Conservation (phyloP, 2,113 vertebrate genomes). For the Lagopus leucura region DNA sequence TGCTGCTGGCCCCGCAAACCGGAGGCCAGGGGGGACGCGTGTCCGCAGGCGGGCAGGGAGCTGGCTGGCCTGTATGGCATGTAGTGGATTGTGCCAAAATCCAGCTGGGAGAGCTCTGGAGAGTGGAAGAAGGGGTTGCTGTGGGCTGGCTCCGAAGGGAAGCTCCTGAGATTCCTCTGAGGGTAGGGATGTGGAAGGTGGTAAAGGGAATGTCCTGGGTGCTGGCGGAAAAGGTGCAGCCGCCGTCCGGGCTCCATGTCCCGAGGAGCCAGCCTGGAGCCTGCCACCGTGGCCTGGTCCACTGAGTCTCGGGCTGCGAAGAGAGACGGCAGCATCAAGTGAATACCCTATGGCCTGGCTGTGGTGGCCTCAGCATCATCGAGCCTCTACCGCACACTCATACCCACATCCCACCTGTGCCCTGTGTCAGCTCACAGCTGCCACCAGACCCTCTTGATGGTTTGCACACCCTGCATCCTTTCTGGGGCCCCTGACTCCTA, state of each 20-base stretch:
- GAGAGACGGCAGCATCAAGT: slow-evolving; percentile 4
- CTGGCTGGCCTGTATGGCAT: slow-evolving; percentile 77
- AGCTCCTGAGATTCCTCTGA: slow-evolving; percentile 79
- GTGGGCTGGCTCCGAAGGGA: slow-evolving; percentile 76
- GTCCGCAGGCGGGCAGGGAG: slow-evolving; percentile 68
- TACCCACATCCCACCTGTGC: fast-evolving
- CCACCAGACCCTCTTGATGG: neutral
- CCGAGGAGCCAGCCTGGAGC: slow-evolving; percentile 46
- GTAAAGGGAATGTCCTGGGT: slow-evolving; percentile 84
- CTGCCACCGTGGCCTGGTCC: neutral
- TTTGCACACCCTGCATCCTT: neutral
- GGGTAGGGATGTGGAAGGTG: slow-evolving; percentile 73
- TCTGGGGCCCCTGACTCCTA: neutral
- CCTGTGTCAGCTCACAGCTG: neutral
- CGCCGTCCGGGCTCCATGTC: slow-evolving; percentile 82
- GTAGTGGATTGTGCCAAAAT: slow-evolving; percentile 81
- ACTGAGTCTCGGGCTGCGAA: slow-evolving; percentile 69
- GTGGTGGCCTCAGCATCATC: fast-evolving
- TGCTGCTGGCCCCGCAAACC: slow-evolving; percentile 74
- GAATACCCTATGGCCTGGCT: fast-evolving
- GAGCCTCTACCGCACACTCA: neutral
- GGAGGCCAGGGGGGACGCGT: slow-evolving; percentile 65
- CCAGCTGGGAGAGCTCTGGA: slow-evolving; percentile 78
- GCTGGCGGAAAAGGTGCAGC: slow-evolving; percentile 87
- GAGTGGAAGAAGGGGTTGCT: slow-evolving; percentile 82